Evolutionary conservation across 2,113 vertebrate genomes (phyloP).

Genomic region (Brachyhypopomus occidentalis): DNA sequence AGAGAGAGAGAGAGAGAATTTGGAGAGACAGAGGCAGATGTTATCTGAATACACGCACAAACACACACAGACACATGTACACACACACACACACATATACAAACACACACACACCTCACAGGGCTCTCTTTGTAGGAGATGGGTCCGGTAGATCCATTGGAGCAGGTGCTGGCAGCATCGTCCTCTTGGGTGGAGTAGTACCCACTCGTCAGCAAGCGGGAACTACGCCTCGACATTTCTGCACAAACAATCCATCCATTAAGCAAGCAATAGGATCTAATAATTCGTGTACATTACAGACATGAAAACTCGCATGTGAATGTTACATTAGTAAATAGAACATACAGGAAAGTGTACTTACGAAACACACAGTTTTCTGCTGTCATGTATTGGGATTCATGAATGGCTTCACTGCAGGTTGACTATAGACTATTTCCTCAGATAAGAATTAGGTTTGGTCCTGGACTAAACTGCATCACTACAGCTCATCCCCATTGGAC

Average conservation of each 20-base stretch:
- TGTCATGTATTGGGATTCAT: no score
- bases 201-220: conserved; percentile 31
- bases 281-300: no score
- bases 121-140: conserved; percentile 51
- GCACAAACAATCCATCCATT: background rate
- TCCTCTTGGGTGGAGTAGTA: conserved; percentile 36
- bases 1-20: background rate
- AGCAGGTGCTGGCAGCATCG: conserved; percentile 53
- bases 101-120: conserved; percentile 24
- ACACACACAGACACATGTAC: background rate
- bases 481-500: no score
- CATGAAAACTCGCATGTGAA: no score
- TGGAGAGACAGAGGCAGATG: background rate
- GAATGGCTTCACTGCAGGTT: no score
- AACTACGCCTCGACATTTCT: conserved; percentile 49
- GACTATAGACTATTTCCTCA: no score
- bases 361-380: no score
- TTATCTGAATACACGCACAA: background rate
- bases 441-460: no score
- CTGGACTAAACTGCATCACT: no score
- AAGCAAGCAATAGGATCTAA: no score
- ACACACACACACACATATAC: conserved; percentile 5
- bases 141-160: conserved; percentile 40
- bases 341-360: no score
- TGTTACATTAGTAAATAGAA: no score